A percentile compares a stretch with the other conserved stretches of the same genome.
Conservation (phyloP, 1,140 invertebrate genomes). For the Ips typographus region DNA sequence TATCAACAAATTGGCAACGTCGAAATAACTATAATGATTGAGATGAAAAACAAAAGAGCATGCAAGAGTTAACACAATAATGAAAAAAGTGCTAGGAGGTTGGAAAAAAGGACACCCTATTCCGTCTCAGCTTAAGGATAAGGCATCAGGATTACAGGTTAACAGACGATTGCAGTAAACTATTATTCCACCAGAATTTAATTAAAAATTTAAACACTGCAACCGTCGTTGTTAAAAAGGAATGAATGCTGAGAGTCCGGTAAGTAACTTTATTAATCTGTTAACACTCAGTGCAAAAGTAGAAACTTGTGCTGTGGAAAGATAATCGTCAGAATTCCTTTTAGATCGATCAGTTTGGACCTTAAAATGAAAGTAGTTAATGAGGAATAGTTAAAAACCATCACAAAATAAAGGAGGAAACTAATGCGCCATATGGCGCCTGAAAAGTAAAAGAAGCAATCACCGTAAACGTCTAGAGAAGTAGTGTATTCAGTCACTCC, state of each 20-base stretch:
- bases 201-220: too few species aligned
- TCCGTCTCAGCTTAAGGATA: conserved; percentile 37
- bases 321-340: conserved; percentile 17
- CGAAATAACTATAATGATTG: not conserved
- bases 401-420: not conserved
- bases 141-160: conserved; percentile 9
- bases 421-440: not conserved
- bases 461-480: conserved; percentile 69
- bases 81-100: conserved; percentile 43
- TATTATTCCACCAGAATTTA: too few species aligned
- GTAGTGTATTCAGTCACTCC: conserved; percentile 64
- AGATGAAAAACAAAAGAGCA: conserved; percentile 38
- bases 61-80: conserved; percentile 41
- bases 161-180: too few species aligned
- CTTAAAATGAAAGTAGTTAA: not conserved
- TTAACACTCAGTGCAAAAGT: conserved; percentile 40
- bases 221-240: not conserved
- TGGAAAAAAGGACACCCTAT: conserved; percentile 44
- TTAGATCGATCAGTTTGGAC: not conserved
- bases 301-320: conserved; percentile 34
- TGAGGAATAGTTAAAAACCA: not conserved
- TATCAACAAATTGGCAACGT: too few species aligned
- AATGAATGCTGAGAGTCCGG: conserved; percentile 19
- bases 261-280: conserved; percentile 21
- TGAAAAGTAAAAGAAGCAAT: conserved; percentile 15